Evolutionary conservation across 2,113 vertebrate genomes (phyloP), one percentile per base, ranked within the genome.

Genomic region (Melanerpes aurifrons): DNA sequence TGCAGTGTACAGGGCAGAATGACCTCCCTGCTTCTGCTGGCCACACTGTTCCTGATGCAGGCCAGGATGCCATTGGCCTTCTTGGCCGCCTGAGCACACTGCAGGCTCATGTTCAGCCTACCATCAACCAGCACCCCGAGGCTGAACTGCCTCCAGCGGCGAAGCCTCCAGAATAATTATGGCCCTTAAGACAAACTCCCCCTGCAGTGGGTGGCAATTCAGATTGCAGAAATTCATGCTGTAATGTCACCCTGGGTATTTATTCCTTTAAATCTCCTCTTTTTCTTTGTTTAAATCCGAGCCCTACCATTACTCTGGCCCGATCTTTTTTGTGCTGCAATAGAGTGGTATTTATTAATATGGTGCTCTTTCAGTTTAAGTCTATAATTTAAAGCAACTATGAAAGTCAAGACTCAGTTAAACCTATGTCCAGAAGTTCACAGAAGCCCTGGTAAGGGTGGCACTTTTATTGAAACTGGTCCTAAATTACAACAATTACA

Each of bases 301-400:
- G 15, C 14, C 14, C 5, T 69, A 83, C 43, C 9, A 62, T 86
- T 79, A 63, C 12, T 77, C 81, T 54, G 47, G 81, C n/a, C 66
- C 43, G 58, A 6, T 88, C 87, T 45, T 94, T 94, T 88, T 89
- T 88, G 20, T 82, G n/a, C 22, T 79, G 32, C 40, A 90, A 24
- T 53, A 78, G 16, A 93, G 63, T 74, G 24, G 11, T 56, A 73
- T 89, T 95, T 93, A 87, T 94, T 92, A 94, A 84, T 79, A 58
- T 16, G n/a, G 59, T 93, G 25, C 15, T 68, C 11, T 84, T 95
- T 73, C 19, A 87, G 10, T 78, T 72, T 84, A 94, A 35, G 8
- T 63, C 59, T 75, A 40, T 83, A 93, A 92, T 90, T 95, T 93
- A 94, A 93, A 93, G 28, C 53, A 93, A 84, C n/a, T 47, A 18